phyloP scores from a whole-genome alignment of 2,888 invertebrate species.

The Panorpa germanica region DNA sequence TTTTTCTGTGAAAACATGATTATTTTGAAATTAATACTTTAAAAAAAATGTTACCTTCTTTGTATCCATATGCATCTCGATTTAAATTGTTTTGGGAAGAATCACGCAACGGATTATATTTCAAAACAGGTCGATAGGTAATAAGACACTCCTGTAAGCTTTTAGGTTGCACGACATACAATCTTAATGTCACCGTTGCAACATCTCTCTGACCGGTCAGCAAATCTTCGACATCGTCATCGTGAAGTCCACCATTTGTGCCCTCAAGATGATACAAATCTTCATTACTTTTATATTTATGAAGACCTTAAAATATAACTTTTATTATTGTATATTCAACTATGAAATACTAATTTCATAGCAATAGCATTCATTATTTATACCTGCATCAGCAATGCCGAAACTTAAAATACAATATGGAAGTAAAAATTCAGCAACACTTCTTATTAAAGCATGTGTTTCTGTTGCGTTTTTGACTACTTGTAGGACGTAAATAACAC shows the following conservation, averaged over 20 bases:
- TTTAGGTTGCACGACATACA: constrained; percentile 75
- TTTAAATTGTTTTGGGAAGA: too few species aligned
- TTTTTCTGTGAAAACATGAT: not conserved
- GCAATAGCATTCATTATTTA: too few species aligned
- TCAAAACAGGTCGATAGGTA: constrained; percentile 36
- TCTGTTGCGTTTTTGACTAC: constrained; percentile 38
- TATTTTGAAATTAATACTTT: constrained; percentile 7
- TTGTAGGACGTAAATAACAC: constrained; percentile 68
- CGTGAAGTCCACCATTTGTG: constrained; percentile 31
- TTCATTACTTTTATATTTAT: constrained; percentile 30
- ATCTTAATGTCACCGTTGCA: too few species aligned
- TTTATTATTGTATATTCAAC: too few species aligned
- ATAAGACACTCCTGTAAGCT: constrained; percentile 73
- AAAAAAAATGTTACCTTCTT: constrained; percentile 8
- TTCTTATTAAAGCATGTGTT: constrained; percentile 43
- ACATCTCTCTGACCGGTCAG: too few species aligned
- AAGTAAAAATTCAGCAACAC: constrained; percentile 70
- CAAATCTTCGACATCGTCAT: constrained; percentile 28
- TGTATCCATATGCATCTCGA: too few species aligned
- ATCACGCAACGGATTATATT: too few species aligned
- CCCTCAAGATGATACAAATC: constrained; percentile 38
- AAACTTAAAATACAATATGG: constrained; percentile 80
- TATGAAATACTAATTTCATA: too few species aligned
- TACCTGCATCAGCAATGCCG: constrained; percentile 64
- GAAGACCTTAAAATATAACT: too few species aligned